phyloP scores from a whole-genome alignment of 1,140 invertebrate genomes.

The Gerris buenoi region DNA sequence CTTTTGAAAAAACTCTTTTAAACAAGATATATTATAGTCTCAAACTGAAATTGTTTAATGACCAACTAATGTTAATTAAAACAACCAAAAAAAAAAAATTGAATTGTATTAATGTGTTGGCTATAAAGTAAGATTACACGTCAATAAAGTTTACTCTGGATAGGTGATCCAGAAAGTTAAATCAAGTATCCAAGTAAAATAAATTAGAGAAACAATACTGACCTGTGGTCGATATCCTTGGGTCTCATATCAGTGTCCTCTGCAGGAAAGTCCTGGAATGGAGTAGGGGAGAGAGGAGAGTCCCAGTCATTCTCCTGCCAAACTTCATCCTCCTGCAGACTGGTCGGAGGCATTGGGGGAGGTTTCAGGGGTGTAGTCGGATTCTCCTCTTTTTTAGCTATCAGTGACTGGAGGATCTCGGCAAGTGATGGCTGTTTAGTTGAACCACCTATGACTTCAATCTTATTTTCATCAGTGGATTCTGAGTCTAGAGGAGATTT shows the following conservation, averaged over 20 bases:
- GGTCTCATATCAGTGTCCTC: conserved; percentile 18
- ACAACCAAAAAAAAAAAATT: too few species aligned
- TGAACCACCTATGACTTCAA: neutral
- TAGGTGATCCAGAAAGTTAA: too few species aligned
- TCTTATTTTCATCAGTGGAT: neutral
- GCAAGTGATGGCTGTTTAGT: neutral
- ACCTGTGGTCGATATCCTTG: conserved; percentile 50
- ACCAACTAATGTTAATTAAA: too few species aligned
- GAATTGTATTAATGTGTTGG: too few species aligned
- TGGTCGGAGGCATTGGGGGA: neutral
- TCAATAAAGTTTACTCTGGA: too few species aligned
- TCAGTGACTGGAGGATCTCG: neutral
- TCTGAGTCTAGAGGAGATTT: neutral
- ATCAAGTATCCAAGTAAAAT: neutral
- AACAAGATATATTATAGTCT: too few species aligned
- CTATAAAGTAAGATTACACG: too few species aligned
- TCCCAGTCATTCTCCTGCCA: conserved; percentile 11
- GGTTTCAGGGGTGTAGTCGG: neutral
- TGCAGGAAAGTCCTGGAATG: conserved; percentile 23
- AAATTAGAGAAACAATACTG: neutral
- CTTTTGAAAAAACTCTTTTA: too few species aligned
- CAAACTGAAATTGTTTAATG: too few species aligned
- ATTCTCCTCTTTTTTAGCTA: neutral
- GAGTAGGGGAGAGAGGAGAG: conserved; percentile 44
- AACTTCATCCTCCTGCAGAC: neutral